A percentile compares a stretch with the other conserved stretches of the same genome.
Conservation (phyloP, 2,888 invertebrate species). For the Perizoma flavofasciatum region DNA sequence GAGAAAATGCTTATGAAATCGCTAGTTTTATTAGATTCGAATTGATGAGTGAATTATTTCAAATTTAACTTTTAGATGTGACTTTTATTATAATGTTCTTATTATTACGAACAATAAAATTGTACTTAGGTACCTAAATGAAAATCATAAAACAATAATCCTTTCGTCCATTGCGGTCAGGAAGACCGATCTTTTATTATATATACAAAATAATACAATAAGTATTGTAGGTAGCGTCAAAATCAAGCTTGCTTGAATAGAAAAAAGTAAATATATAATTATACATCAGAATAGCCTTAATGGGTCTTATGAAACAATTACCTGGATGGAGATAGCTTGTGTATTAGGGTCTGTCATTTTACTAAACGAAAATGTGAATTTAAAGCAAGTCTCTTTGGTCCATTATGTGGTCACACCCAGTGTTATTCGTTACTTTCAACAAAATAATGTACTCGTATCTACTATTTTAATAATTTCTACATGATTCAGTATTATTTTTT, state of each 20-base stretch:
- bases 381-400: no score
- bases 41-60: slow-evolving; percentile 7
- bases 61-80: slow-evolving; percentile 13
- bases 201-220: slow-evolving; percentile 1
- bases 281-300: no score
- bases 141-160: slow-evolving; percentile 4
- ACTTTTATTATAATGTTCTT: neutral
- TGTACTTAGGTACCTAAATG: slow-evolving; percentile 1
- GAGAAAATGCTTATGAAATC: slow-evolving; percentile 9
- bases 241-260: neutral
- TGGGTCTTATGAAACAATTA: no score
- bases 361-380: no score
- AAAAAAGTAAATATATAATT: neutral
- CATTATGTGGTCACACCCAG: no score
- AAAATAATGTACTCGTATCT: no score
- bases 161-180: slow-evolving; percentile 19
- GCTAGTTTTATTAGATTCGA: slow-evolving; percentile 9
- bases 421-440: no score
- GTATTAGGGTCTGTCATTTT: no score
- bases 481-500: no score
- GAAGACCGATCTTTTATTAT: slow-evolving; percentile 1
- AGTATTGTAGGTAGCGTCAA: neutral
- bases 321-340: no score
- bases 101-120: slow-evolving; percentile 4
- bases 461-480: no score